A percentile compares a stretch with the other conserved stretches of the same genome.
Conservation (phyloP, 2,888 invertebrate species). For the Gymnoscelis rufifasciata region DNA sequence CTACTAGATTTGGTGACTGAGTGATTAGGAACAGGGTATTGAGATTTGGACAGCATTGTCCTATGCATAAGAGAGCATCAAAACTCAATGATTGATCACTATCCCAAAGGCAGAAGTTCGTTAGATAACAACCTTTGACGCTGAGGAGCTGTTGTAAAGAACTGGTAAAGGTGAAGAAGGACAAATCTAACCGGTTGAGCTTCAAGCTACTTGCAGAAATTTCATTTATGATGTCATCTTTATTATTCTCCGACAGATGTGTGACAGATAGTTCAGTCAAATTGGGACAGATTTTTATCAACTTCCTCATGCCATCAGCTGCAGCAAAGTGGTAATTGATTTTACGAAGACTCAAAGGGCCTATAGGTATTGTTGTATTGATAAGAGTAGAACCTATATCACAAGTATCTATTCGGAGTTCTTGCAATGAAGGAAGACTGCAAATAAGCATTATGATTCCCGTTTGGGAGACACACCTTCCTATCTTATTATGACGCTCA, state of each 20-base stretch:
- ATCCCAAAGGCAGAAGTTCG: conserved; percentile 71
- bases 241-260: conserved; percentile 64
- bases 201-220: conserved; percentile 57
- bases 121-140: conserved; percentile 63
- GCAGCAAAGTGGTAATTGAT: conserved; percentile 71
- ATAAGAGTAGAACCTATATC: conserved; percentile 72
- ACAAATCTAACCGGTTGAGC: conserved; percentile 59
- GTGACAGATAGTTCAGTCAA: conserved; percentile 66
- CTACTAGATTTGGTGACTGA: conserved; percentile 57
- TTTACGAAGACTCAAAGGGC: conserved; percentile 64
- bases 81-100: conserved; percentile 63
- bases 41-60: conserved; percentile 63
- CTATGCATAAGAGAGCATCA: conserved; percentile 60
- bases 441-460: conserved; percentile 65
- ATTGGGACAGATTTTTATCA: conserved; percentile 66
- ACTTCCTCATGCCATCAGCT: conserved; percentile 60
- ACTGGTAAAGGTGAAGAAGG: conserved; percentile 67
- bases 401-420: conserved; percentile 69
- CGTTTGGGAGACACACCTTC: conserved; percentile 66
- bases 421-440: conserved; percentile 64
- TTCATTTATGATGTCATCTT: conserved; percentile 65
- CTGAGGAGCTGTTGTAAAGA: conserved; percentile 58
- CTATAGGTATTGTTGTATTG: conserved; percentile 52
- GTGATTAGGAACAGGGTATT: conserved; percentile 63
- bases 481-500: conserved; percentile 60